These are phyloP conservation scores for Argentina silus DNA, from an alignment of 2,797 vertebrate species.

Conservation along the genomic window DNA sequence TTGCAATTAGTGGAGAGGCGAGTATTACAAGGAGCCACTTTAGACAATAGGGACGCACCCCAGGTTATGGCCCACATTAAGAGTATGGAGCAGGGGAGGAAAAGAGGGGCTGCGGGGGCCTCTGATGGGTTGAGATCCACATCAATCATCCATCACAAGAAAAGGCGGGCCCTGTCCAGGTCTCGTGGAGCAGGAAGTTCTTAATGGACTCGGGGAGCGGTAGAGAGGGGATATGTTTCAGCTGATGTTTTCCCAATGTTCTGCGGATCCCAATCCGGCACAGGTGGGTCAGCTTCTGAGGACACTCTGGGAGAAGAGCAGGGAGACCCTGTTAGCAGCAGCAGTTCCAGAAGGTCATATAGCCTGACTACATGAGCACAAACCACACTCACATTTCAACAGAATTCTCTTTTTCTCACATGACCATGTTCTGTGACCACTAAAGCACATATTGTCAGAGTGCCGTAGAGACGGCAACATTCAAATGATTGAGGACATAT, in stretches of 20 bases:
- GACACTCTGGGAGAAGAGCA: constrained; percentile 69
- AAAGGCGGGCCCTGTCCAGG: constrained; percentile 47
- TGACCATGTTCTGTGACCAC: too few species aligned
- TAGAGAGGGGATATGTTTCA: constrained; percentile 80
- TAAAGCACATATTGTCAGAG: too few species aligned
- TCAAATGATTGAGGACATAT: not conserved
- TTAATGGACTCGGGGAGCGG: constrained; percentile 88
- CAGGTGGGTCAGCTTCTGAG: constrained; percentile 81
- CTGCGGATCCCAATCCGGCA: constrained; percentile 88
- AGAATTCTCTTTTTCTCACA: too few species aligned
- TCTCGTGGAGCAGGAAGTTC: constrained; percentile 85
- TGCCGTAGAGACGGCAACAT: too few species aligned
- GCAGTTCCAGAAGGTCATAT: too few species aligned
- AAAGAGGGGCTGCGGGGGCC: not conserved
- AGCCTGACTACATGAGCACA: too few species aligned
- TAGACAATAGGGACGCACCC: not conserved
- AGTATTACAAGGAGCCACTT: not conserved
- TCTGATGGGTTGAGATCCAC: not conserved
- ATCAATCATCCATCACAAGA: not conserved
- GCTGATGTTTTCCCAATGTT: constrained; percentile 83
- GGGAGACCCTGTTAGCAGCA: not conserved
- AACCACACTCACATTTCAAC: not conserved
- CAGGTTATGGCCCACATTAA: not conserved
- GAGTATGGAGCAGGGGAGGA: not conserved
- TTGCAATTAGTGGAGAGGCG: not conserved